phyloP scores from a whole-genome alignment of 2,888 invertebrate genomes.

The Nezara viridula region DNA sequence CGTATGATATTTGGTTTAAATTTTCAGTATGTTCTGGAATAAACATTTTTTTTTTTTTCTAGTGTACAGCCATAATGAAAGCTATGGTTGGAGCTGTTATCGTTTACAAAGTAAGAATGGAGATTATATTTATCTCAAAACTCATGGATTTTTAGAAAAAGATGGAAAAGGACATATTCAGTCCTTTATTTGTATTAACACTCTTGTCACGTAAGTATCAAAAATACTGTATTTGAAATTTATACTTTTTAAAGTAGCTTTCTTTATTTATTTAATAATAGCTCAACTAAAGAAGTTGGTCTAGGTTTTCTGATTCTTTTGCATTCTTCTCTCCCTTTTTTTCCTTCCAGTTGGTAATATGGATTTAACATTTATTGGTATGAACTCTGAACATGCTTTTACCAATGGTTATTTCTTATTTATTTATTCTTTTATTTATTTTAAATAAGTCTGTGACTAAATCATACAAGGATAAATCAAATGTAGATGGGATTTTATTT shows the following conservation, averaged over 20 bases:
- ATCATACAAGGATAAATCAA: too few species aligned
- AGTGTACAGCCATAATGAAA: constrained; percentile 89
- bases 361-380: too few species aligned
- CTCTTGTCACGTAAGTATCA: constrained; percentile 73
- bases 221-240: not conserved
- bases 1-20: not conserved
- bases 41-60: constrained; percentile 55
- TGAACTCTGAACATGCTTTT: too few species aligned
- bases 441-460: too few species aligned
- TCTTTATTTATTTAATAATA: not conserved
- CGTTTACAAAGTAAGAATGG: constrained; percentile 85
- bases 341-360: too few species aligned
- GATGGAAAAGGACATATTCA: constrained; percentile 82
- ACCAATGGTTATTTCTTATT: too few species aligned
- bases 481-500: too few species aligned
- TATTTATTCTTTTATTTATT: too few species aligned
- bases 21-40: not conserved
- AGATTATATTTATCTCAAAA: constrained; percentile 87
- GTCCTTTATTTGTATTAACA: constrained; percentile 90
- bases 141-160: constrained; percentile 87
- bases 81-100: constrained; percentile 89
- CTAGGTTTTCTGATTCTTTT: too few species aligned
- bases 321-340: too few species aligned
- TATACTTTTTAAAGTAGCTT: not conserved
- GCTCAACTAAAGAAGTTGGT: too few species aligned